Evolutionary conservation across 2,797 vertebrate genomes (phyloP), one percentile per base, ranked within the genome.

Genomic region (Malacoraja senta): DNA sequence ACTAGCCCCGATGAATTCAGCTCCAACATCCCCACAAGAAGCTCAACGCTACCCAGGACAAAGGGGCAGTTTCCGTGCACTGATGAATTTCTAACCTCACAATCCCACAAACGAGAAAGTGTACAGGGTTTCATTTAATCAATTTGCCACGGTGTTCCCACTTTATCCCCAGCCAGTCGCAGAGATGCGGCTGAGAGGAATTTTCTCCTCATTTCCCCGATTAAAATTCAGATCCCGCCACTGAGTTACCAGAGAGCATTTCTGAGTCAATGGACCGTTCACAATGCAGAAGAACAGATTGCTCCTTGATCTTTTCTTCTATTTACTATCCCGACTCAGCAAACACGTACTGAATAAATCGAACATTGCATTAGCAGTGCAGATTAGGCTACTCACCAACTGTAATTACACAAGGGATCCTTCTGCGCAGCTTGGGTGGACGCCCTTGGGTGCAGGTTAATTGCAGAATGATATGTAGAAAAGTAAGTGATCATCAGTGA

Each of bases 371-470:
- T 86, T 86, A 86, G 83, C 61, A 17, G 83, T 19, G 58, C 29
- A 86, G 83, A 86, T 86, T n/a, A 63, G 83, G 58, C 83, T 86
- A 58, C 83, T 86, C 53, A 86, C 58, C 63, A 65, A 63, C 29
- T 32, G 58, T n/a, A 86, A 86, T 86, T 86, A 86, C 29, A 65
- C 83, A 32, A n/a, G 29, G n/a, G 83, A 65, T 29, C 61, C 58
- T 65, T 61, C 13, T 65, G 58, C 63, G 61, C 32, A 58, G 29
- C 29, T 65, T 86, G 61, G 58, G 4, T 19, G 29, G 29, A 26
- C 29, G 80, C 24, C 80, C 44, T 12, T 58, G 24, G 26, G 8
- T 0, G 29, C 83, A 63, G 83, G 58, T 86, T 86, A 65, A 86
- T 86, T 86, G 58, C 19, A 15, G 58, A n/a, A 61, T 32, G 83